Evolutionary conservation across 2,113 vertebrate genomes (phyloP).

Genomic region (Typhlomys cinereus): DNA sequence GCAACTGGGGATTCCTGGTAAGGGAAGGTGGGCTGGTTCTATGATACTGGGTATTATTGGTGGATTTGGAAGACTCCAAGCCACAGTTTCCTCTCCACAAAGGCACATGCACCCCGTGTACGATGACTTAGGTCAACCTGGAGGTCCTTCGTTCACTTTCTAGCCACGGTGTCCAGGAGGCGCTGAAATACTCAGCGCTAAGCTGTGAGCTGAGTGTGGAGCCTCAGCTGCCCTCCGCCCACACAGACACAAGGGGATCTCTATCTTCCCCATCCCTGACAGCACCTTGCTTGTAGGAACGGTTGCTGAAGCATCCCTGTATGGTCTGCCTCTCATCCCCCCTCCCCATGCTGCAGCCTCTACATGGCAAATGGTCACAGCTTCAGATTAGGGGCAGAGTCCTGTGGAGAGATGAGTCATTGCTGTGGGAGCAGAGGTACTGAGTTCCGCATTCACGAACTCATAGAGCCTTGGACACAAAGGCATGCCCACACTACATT

Average conservation of each 20-base stretch:
- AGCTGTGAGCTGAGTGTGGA: neutral
- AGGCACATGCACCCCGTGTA: neutral
- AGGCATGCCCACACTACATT: neutral
- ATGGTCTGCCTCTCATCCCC: neutral
- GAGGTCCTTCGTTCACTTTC: neutral
- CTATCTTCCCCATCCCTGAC: neutral
- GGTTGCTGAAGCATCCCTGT: neutral
- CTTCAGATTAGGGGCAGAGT: neutral
- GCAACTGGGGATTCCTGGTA: neutral
- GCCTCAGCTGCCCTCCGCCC: neutral
- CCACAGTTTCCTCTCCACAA: neutral
- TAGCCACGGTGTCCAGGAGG: neutral
- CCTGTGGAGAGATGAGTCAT: constrained; percentile 59
- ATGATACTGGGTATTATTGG: neutral
- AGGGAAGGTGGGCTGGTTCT: neutral
- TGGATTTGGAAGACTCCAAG: neutral
- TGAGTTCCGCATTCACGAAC: neutral
- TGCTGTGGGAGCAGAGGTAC: neutral
- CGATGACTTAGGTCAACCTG: neutral
- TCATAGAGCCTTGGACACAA: neutral
- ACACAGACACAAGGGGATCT: neutral
- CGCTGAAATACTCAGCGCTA: neutral
- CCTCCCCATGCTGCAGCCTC: neutral
- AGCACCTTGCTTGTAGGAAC: neutral
- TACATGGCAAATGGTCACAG: neutral